Base-by-base conservation (phyloP, 2,797 vertebrate genomes). In the Rachycentron canadum region DNA sequence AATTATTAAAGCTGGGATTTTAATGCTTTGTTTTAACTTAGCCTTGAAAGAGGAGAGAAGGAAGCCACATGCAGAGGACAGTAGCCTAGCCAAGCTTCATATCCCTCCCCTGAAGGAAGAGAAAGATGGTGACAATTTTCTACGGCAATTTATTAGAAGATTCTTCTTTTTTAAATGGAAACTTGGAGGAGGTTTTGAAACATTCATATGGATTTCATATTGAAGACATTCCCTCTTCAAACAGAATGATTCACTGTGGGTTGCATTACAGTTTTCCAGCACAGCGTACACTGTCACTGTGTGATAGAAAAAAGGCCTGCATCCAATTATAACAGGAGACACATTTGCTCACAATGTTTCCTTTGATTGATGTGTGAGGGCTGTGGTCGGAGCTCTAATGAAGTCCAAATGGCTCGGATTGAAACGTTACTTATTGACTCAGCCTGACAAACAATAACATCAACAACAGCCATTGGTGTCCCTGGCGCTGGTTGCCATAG, bases 1-100 rank as follows among this genome's bases (percentile, higher is more conserved):
- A 94, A 94, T 95, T 95, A 94, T 94, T 95, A 88, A 95, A 93
- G 87, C 89, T 34, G 52, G 82, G 83, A 83, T 88, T 93, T 69
- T 88, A 83, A 88, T 82, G 83, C 85, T 90, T 80, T 88, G 82
- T 89, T 88, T 87, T 84, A 89, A 88, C 78, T 82, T 77, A 79
- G 90, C 78, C 84, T 80, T 74, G 86, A 71, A 89, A 25, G 73
- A 63, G 71, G 74, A 68, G 64, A 64, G 79, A 49, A 80, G 62
- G 63, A 40, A 84, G 72, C 68, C 73, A 68, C 82, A 86, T 86
- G 76, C 80, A 86, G 74, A 79, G 85, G 85, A 89, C 75, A 78
- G 88, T 85, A 84, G 80, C 65, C 73, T 2, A 49, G 76, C 79
- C 74, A 62, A 82, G 63, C 72, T 58, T 82, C 47, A 64, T 52